Conservation (phyloP, 2,797 vertebrate species). For the Presbytis comata region DNA sequence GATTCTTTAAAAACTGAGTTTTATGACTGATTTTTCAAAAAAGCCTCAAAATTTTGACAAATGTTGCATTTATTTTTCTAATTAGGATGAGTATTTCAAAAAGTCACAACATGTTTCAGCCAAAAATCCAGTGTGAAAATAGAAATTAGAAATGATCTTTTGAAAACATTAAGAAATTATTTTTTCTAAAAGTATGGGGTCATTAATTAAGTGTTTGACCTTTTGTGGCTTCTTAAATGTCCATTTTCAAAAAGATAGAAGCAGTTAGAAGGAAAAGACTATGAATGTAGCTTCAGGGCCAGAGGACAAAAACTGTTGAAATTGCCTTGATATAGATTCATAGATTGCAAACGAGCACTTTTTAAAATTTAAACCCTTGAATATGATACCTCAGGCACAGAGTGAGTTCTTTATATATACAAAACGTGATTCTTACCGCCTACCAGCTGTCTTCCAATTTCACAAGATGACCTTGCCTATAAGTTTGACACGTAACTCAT, state of each 20-base stretch:
- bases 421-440: slow-evolving; percentile 4
- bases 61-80: background rate
- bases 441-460: slow-evolving; percentile 54
- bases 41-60: slow-evolving; percentile 21
- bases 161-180: slow-evolving; percentile 22
- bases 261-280: slow-evolving; percentile 47
- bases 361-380: slow-evolving; percentile 57
- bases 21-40: background rate
- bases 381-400: slow-evolving; percentile 37
- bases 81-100: slow-evolving; percentile 24
- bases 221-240: slow-evolving; percentile 46
- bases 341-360: slow-evolving; percentile 43
- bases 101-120: background rate
- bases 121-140: background rate
- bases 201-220: slow-evolving; percentile 40
- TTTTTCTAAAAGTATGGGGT: background rate
- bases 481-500: slow-evolving; percentile 64
- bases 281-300: background rate
- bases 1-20: background rate
- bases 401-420: background rate
- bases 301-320: slow-evolving; percentile 13
- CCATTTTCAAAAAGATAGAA: slow-evolving; percentile 43
- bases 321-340: slow-evolving; percentile 39
- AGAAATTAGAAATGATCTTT: slow-evolving; percentile 51
- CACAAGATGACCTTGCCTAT: slow-evolving; percentile 67